phyloP scores from a whole-genome alignment of 1,140 invertebrate genomes.

The Drosophila sp. region DNA sequence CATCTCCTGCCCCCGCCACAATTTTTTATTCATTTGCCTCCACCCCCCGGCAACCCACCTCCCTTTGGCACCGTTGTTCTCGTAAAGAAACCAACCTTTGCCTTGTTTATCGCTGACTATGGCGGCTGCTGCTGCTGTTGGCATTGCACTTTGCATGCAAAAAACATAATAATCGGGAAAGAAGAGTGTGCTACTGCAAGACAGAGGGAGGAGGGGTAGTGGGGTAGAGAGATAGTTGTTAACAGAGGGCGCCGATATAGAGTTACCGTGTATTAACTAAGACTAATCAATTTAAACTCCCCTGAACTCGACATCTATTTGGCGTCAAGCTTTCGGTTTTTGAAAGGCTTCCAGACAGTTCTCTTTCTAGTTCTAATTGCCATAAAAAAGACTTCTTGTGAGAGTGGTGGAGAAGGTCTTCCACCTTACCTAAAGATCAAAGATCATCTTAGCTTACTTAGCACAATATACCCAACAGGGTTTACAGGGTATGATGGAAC shows the following conservation, averaged over 20 bases:
- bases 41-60: not conserved
- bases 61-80: not conserved
- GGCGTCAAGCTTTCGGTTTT: too few species aligned
- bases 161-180: conserved; percentile 71
- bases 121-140: conserved; percentile 47
- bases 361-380: too few species aligned
- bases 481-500: conserved; percentile 46
- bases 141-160: conserved; percentile 79
- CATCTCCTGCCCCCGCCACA: conserved; percentile 10
- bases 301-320: too few species aligned
- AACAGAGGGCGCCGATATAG: not conserved
- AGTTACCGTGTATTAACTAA: not conserved
- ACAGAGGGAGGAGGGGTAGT: not conserved
- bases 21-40: not conserved
- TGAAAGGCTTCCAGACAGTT: too few species aligned
- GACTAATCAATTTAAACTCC: too few species aligned
- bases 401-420: too few species aligned
- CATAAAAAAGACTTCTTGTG: too few species aligned
- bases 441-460: too few species aligned
- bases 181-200: conserved; percentile 11
- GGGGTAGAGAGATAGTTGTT: conserved; percentile 9
- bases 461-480: too few species aligned
- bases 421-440: too few species aligned
- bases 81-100: conserved; percentile 9
- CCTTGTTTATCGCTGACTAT: conserved; percentile 58